Evolutionary conservation across 2,888 invertebrate species (phyloP), one percentile per base, ranked within the genome.

Genomic region (Tenodera sinensis): DNA sequence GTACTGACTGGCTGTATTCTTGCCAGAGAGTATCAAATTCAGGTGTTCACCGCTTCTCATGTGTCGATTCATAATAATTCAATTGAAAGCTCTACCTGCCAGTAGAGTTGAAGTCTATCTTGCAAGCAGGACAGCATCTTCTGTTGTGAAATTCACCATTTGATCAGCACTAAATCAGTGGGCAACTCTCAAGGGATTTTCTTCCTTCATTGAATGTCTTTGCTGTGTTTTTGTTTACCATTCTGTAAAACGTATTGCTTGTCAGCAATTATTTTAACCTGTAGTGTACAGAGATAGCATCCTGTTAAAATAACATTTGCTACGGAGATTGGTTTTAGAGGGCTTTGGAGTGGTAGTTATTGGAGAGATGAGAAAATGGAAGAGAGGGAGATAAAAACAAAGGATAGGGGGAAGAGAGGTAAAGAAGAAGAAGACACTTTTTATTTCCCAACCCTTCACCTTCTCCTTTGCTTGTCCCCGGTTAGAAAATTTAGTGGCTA

Each of bases 401-500:
- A 71, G 54, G 54, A 71, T 71, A 3, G 54, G 20, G 54, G 25
- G 25, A 25, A 71, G 54, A 20, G 54, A 71, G 54, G 25, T 20
- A 71, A 71, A 71, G 20, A 71, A 71, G 20, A 71, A 71, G 54
- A 71, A 71, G 54, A 71, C 54, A 71, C 54, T 71, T 71, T 71
- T 71, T 71, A 20, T 42, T 71, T 71, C 6, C 25, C 54, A 71
- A 71, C 54, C 54, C 54, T 71, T 71, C 54, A 71, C 54, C 54
- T 71, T 71, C 54, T 71, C 54, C 54, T 87, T 82, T 82, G 27
- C 81, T 87, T 87, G 34, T 87, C 42, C 34, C 83, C 42, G 34
- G 87, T 82, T 83, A n/a, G 83, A 42, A 83, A 87, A 87, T 87
- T 87, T 87, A 87, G 87, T 87, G 87, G 83, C 87, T 27, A 87